These are phyloP conservation scores for Scaptomyza reducta DNA, from an alignment of 2,888 invertebrate genomes.

Conservation along the genomic window DNA sequence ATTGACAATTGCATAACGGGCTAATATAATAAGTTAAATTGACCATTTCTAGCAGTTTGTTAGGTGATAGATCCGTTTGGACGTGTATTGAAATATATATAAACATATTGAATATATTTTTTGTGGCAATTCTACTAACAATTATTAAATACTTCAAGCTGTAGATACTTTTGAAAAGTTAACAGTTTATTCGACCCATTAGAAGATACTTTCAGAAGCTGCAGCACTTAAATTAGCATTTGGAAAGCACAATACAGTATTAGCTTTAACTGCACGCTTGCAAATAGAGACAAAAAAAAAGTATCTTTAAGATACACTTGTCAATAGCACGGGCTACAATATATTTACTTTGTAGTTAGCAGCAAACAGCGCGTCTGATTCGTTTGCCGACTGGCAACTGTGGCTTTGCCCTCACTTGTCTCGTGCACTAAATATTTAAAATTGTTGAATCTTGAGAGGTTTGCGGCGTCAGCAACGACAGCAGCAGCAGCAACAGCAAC, in stretches of 20 bases:
- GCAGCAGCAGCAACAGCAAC: slow-evolving; percentile 8
- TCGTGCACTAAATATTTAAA: slow-evolving; percentile 81
- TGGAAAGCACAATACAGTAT: neutral
- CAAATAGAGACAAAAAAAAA: slow-evolving; percentile 2
- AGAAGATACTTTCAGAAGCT: neutral
- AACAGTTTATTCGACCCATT: neutral
- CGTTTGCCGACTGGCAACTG: slow-evolving; percentile 13
- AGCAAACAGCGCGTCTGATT: slow-evolving; percentile 53
- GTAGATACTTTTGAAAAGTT: neutral
- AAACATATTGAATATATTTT: no score
- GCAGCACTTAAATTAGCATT: slow-evolving; percentile 1
- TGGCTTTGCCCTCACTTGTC: slow-evolving; percentile 63
- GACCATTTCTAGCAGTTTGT: no score
- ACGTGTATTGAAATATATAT: no score
- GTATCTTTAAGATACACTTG: slow-evolving; percentile 43
- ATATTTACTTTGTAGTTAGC: slow-evolving; percentile 59
- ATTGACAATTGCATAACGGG: neutral
- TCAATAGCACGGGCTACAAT: slow-evolving; percentile 39
- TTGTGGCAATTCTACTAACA: no score
- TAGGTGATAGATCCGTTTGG: no score
- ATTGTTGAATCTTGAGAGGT: slow-evolving; percentile 65
- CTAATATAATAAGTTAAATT: no score
- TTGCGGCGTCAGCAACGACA: slow-evolving; percentile 19
- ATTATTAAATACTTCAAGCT: no score
- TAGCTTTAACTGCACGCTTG: slow-evolving; percentile 14